Percentiles rank a stretch among this genome's conserved stretches.
These are phyloP conservation scores for Hylaea fasciaria DNA, from an alignment of 2,888 invertebrate genomes.

Conservation along the genomic window DNA sequence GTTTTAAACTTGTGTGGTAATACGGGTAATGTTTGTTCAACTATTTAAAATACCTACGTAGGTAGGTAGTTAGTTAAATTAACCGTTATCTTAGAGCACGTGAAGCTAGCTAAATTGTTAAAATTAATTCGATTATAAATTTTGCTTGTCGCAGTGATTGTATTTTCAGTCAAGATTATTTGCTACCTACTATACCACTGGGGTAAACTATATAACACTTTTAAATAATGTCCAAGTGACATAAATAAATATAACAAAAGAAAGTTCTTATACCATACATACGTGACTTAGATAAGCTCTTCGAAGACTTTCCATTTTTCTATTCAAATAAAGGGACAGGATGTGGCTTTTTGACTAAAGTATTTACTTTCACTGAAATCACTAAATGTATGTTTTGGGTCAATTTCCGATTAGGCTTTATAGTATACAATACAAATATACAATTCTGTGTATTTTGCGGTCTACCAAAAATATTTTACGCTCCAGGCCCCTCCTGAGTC, in stretches of 20 bases:
- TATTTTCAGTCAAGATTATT: too few species aligned
- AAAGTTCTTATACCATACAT: conserved; percentile 24
- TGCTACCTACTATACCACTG: background rate
- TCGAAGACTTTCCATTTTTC: conserved; percentile 38
- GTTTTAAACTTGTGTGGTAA: too few species aligned
- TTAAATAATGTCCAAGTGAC: background rate
- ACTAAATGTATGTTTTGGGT: too few species aligned
- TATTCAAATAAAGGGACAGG: conserved; percentile 34
- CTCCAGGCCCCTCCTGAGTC: too few species aligned
- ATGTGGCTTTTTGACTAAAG: conserved; percentile 18
- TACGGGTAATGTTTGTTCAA: background rate
- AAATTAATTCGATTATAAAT: too few species aligned
- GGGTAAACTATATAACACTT: background rate
- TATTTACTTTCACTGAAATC: conserved; percentile 35
- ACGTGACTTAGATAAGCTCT: conserved; percentile 30
- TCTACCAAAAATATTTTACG: too few species aligned
- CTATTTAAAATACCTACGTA: background rate
- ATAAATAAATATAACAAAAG: conserved; percentile 26
- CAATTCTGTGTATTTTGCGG: too few species aligned
- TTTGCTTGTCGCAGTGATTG: too few species aligned
- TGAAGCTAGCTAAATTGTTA: too few species aligned
- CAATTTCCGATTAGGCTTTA: too few species aligned
- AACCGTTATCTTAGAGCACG: too few species aligned
- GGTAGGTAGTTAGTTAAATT: background rate
- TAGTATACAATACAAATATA: too few species aligned